Conservation (phyloP, 2,113 vertebrate genomes). For the Benitochromis conjunctus region DNA sequence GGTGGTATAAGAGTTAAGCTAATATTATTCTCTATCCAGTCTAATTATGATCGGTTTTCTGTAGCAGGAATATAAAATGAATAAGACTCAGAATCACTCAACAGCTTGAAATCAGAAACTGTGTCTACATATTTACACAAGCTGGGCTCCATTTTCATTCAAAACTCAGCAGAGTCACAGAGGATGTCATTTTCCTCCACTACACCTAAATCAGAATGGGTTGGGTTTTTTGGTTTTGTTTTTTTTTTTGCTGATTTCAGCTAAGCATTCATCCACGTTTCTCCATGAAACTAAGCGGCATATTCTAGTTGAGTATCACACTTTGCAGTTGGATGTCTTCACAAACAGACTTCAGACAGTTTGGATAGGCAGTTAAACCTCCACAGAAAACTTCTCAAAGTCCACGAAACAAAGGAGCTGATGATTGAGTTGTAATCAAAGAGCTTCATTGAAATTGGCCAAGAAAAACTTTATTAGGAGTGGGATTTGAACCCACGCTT, state of each 20-base stretch:
- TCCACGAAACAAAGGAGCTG: background rate
- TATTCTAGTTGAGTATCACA: background rate
- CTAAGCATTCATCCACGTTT: background rate
- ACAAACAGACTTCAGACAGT: background rate
- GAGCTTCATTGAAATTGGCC: background rate
- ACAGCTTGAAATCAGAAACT: background rate
- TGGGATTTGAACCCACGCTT: background rate
- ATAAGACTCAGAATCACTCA: rapidly evolving
- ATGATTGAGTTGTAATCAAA: background rate
- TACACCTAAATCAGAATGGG: background rate
- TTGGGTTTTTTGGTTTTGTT: too few relatives aligned
- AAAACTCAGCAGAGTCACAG: background rate
- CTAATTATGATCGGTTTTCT: background rate
- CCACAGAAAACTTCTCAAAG: background rate
- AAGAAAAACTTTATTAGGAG: rapidly evolving
- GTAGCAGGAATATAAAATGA: background rate
- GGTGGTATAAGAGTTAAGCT: background rate
- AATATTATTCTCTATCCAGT: background rate
- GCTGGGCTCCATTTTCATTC: background rate
- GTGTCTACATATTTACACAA: background rate
- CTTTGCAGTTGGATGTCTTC: rapidly evolving
- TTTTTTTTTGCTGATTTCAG: background rate
- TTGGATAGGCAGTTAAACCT: background rate
- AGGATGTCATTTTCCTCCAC: background rate
- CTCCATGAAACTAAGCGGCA: background rate